phyloP scores from a whole-genome alignment of 1,140 invertebrate species.

The Drosophila watanabei region DNA sequence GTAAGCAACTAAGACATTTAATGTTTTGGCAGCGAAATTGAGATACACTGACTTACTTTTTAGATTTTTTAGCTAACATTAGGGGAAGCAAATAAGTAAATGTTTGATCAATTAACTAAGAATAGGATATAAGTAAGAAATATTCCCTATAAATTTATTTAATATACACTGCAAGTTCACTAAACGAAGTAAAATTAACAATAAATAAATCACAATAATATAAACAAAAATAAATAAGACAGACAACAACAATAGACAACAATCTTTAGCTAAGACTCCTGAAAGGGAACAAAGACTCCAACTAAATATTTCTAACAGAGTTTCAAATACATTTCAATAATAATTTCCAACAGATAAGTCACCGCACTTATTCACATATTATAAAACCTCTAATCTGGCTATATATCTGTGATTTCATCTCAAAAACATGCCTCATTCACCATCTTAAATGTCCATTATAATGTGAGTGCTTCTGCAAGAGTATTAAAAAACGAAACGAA shows the following conservation, averaged over 20 bases:
- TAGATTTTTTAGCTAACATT: background rate
- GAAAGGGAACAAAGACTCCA: background rate
- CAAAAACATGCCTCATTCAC: conserved; percentile 7
- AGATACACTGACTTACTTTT: conserved; percentile 25
- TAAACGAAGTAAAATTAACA: no score
- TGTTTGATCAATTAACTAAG: background rate
- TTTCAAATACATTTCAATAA: background rate
- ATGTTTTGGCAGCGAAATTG: background rate
- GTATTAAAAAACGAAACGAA: conserved; percentile 48
- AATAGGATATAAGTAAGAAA: no score
- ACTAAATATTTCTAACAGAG: background rate
- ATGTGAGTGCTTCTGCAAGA: conserved; percentile 10
- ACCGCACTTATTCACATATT: background rate
- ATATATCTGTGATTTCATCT: conserved; percentile 18
- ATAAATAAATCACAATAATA: no score
- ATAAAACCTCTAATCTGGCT: conserved; percentile 4
- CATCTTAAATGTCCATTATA: conserved; percentile 18
- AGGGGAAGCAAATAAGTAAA: background rate
- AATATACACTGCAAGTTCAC: background rate
- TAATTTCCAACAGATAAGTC: background rate
- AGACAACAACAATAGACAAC: no score
- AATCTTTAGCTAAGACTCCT: no score
- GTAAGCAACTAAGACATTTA: conserved; percentile 12
- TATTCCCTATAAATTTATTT: background rate
- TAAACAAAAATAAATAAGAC: no score